phyloP scores from a whole-genome alignment of 2,797 vertebrate genomes.

The Spheniscus humboldti region DNA sequence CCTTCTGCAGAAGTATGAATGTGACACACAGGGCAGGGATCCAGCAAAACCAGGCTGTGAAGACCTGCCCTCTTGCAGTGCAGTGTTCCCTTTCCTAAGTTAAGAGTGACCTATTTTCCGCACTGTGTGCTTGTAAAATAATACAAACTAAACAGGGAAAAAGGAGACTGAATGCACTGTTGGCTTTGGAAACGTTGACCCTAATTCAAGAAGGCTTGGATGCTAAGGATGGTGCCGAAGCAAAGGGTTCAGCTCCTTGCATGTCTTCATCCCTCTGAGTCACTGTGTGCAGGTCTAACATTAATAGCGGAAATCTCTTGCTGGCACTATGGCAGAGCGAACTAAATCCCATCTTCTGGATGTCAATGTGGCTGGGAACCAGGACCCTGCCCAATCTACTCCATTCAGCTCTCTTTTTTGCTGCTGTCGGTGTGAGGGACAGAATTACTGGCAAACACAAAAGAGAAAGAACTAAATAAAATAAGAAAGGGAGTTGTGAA shows the following conservation, averaged over 20 bases:
- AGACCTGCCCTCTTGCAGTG: not conserved
- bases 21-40: not conserved
- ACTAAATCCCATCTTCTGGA: fast-evolving
- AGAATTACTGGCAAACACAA: not conserved
- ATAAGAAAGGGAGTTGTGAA: not conserved
- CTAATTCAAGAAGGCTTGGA: not conserved
- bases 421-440: not conserved
- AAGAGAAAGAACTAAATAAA: not conserved
- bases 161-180: not conserved
- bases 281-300: fast-evolving
- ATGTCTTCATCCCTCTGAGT: not conserved
- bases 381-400: not conserved
- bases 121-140: not conserved
- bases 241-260: not conserved
- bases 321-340: fast-evolving
- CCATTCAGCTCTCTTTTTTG: not conserved
- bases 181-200: not conserved
- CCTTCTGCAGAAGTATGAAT: not conserved
- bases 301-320: not conserved
- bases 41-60: not conserved
- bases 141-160: not conserved
- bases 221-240: not conserved
- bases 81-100: not conserved
- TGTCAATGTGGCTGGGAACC: not conserved
- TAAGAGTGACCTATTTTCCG: not conserved